These are phyloP conservation scores for Corythoichthys haematopterus DNA, from an alignment of 2,113 vertebrate species.

Conservation along the genomic window DNA sequence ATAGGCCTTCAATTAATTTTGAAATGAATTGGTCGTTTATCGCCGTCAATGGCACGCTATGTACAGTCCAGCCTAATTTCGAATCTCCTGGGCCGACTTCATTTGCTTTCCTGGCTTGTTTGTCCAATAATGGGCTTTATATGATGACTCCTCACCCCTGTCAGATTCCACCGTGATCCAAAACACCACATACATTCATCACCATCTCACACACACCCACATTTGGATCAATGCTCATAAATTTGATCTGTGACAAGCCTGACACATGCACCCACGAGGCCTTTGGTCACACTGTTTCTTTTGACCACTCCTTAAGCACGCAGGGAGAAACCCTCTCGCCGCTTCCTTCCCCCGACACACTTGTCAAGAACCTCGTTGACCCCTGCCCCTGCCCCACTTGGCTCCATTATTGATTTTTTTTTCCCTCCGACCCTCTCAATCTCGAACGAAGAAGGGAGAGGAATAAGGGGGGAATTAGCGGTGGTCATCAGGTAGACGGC, in stretches of 20 bases:
- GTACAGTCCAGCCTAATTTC: slow-evolving; percentile 13
- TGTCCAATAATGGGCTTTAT: slow-evolving; percentile 58
- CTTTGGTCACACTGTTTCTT: slow-evolving; percentile 54
- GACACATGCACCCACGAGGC: slow-evolving; percentile 73
- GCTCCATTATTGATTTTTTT: slow-evolving; percentile 79
- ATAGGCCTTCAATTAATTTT: no score
- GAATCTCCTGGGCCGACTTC: slow-evolving; percentile 35
- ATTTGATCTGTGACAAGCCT: slow-evolving; percentile 84
- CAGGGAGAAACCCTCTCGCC: slow-evolving; percentile 34
- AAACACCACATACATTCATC: slow-evolving; percentile 47
- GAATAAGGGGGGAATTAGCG: slow-evolving; percentile 62
- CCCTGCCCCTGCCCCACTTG: slow-evolving; percentile 80
- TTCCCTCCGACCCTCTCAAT: slow-evolving; percentile 72
- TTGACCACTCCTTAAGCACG: slow-evolving; percentile 48
- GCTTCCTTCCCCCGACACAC: slow-evolving; percentile 79
- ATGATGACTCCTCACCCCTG: slow-evolving; percentile 69
- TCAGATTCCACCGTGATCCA: slow-evolving; percentile 56
- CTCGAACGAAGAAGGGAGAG: slow-evolving; percentile 77
- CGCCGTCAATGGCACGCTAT: not conserved
- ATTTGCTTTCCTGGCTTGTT: slow-evolving; percentile 56
- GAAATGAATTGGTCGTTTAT: no score
- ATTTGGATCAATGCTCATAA: slow-evolving; percentile 81
- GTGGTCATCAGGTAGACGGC: slow-evolving; percentile 67
- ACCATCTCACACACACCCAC: slow-evolving; percentile 12
- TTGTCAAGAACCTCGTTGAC: slow-evolving; percentile 88